Percentiles rank a stretch among this genome's conserved stretches.
These are phyloP conservation scores for Chrysemys picta DNA, from an alignment of 2,113 vertebrate species.

Conservation along the genomic window DNA sequence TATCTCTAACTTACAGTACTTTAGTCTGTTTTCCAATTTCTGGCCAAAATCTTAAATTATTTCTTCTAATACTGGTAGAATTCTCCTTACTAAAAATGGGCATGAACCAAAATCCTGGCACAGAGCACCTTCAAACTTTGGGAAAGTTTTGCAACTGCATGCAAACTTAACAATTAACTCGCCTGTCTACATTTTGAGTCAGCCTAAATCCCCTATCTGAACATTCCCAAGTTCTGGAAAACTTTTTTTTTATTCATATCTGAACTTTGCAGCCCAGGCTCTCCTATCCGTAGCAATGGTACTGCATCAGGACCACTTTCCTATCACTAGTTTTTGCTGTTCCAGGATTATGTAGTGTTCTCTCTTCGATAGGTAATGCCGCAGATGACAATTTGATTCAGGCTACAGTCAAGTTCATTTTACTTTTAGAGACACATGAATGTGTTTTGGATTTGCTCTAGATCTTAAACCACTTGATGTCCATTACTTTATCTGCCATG, in stretches of 20 bases:
- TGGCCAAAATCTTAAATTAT: background rate
- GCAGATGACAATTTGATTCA: background rate
- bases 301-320: background rate
- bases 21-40: background rate
- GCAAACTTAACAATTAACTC: background rate
- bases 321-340: background rate
- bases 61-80: background rate
- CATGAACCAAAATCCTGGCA: background rate
- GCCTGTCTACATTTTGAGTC: no score
- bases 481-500: background rate
- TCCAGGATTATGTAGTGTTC: background rate
- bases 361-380: background rate
- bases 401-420: background rate
- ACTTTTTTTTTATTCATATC: background rate
- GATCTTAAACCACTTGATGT: background rate
- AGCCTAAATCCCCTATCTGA: background rate
- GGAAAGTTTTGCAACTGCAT: background rate
- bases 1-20: background rate
- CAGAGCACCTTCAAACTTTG: background rate
- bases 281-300: background rate
- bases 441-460: background rate
- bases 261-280: background rate
- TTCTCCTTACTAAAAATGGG: background rate
- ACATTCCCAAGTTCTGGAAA: background rate
- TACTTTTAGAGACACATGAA: background rate